These are phyloP conservation scores for Pseudorhiza aurosa DNA, from an alignment of 30 jellyfish, hydroid and myxozoan species.

Conservation along the genomic window DNA sequence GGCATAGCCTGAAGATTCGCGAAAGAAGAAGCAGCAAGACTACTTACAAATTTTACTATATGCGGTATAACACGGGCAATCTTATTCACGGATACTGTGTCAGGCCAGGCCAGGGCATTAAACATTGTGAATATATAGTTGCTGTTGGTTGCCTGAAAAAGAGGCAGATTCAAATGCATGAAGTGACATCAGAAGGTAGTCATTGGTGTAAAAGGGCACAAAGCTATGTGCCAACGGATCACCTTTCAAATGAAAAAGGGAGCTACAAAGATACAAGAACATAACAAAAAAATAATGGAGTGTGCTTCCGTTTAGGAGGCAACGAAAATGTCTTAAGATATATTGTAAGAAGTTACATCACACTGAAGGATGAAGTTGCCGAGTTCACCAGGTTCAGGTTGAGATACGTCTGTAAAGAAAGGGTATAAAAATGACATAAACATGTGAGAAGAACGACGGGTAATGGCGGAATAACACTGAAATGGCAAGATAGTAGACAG, in stretches of 20 bases:
- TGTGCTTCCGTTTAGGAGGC: too few relatives aligned
- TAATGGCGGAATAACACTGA: too few relatives aligned
- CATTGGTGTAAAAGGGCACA: too few relatives aligned
- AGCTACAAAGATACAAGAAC: too few relatives aligned
- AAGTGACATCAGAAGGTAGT: not conserved
- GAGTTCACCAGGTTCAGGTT: conserved; percentile 64
- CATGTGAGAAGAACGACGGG: too few relatives aligned
- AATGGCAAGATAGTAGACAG: too few relatives aligned
- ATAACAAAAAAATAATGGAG: too few relatives aligned
- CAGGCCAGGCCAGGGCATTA: conserved; percentile 84
- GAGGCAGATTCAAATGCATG: not conserved
- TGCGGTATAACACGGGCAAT: conserved; percentile 53
- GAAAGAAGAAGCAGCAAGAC: too few relatives aligned
- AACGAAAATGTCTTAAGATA: too few relatives aligned
- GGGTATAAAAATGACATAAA: not conserved
- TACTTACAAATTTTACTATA: conserved; percentile 60
- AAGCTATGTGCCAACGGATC: too few relatives aligned
- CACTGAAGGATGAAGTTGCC: conserved; percentile 64
- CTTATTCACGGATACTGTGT: conserved; percentile 54
- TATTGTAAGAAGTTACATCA: conserved; percentile 65
- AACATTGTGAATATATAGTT: conserved; percentile 43
- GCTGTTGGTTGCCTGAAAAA: conserved; percentile 58
- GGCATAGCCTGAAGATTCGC: too few relatives aligned
- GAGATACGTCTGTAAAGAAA: conserved; percentile 9
- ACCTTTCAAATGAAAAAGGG: too few relatives aligned